phyloP scores from a whole-genome alignment of 2,888 invertebrate genomes.

The Mesopsocus fuscifrons region DNA sequence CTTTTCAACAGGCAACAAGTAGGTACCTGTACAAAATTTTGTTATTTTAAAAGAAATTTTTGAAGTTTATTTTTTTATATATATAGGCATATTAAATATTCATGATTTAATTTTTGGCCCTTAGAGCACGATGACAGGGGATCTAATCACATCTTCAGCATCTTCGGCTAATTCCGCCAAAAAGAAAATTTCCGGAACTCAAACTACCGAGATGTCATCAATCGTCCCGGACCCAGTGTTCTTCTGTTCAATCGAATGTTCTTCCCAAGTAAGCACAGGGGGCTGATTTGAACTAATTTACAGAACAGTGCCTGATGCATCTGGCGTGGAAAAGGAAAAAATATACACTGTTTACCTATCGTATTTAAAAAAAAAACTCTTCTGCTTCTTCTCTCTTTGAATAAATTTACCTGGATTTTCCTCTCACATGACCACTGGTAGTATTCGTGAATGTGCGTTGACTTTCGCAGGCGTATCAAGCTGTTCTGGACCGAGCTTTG shows the following conservation, averaged over 20 bases:
- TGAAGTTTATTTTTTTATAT: too few species aligned
- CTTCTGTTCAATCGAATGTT: conserved; percentile 89
- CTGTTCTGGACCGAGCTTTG: conserved; percentile 59
- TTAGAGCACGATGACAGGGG: conserved; percentile 44
- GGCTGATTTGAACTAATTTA: not conserved
- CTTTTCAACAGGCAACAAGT: conserved; percentile 30
- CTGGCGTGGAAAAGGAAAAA: too few species aligned
- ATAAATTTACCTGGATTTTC: too few species aligned
- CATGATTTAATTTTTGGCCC: too few species aligned
- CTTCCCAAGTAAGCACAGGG: conserved; percentile 40
- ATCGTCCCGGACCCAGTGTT: conserved; percentile 93
- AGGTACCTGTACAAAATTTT: too few species aligned
- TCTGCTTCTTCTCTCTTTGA: too few species aligned
- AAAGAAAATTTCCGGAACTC: conserved; percentile 21
- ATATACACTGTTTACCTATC: too few species aligned
- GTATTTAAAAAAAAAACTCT: too few species aligned
- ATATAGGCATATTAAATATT: too few species aligned
- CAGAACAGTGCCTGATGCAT: conserved; percentile 4
- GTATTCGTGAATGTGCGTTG: too few species aligned
- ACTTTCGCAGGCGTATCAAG: conserved; percentile 50
- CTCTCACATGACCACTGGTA: too few species aligned
- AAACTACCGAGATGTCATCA: conserved; percentile 35
- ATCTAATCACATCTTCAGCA: conserved; percentile 44
- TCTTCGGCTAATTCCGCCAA: conserved; percentile 38
- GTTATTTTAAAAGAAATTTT: too few species aligned